Conservation (phyloP, 2,797 vertebrate genomes). For the Remorina albescens region DNA sequence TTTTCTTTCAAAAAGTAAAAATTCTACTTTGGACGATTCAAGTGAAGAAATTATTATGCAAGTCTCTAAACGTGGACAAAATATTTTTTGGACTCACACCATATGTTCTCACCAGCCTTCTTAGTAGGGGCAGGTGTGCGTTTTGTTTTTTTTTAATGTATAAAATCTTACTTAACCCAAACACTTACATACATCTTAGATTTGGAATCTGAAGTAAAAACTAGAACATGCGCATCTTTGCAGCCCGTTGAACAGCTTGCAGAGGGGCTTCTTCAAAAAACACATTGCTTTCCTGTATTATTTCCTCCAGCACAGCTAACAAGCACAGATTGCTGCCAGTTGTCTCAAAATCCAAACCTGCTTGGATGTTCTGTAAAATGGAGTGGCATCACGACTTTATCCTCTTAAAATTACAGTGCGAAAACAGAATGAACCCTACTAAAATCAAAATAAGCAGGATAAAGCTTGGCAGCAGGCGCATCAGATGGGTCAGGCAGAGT, state of each 20-base stretch:
- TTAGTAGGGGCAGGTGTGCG: slow-evolving; percentile 1
- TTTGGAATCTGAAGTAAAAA: slow-evolving; percentile 2
- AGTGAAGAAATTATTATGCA: not conserved
- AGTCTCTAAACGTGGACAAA: not conserved
- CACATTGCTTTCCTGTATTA: slow-evolving; percentile 10
- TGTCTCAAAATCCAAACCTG: not conserved
- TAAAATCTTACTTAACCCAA: too few relatives aligned
- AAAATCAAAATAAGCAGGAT: not conserved
- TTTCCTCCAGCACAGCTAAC: slow-evolving; percentile 16
- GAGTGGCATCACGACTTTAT: slow-evolving; percentile 14
- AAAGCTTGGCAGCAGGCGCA: not conserved
- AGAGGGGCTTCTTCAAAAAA: not conserved
- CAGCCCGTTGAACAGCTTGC: slow-evolving; percentile 25
- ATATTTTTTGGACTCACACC: not conserved
- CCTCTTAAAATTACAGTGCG: slow-evolving; percentile 8
- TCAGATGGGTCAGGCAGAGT: slow-evolving; percentile 27
- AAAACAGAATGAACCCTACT: not conserved
- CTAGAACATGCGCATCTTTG: slow-evolving; percentile 17
- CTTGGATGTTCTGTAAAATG: slow-evolving; percentile 16
- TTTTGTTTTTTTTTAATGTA: not conserved
- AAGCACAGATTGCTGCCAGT: slow-evolving; percentile 21
- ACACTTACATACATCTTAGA: slow-evolving; percentile 3
- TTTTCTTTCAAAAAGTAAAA: too few relatives aligned
- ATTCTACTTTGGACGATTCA: not conserved
- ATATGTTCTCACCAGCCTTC: not conserved